These are phyloP conservation scores for Microcebus lehilahytsara DNA, from an alignment of 2,113 vertebrate species.

Conservation along the genomic window DNA sequence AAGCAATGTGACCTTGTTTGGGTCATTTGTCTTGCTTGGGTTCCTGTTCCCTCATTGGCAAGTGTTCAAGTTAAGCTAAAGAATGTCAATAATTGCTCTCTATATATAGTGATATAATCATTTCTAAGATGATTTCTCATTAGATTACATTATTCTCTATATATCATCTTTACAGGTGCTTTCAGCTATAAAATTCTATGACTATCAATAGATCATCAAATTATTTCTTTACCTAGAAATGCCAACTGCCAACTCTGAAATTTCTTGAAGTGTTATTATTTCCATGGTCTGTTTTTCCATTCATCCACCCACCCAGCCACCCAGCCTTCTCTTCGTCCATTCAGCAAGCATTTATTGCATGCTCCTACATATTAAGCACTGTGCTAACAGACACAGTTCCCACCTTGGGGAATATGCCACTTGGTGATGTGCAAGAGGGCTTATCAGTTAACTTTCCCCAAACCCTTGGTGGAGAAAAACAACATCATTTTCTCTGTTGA, in stretches of 20 bases:
- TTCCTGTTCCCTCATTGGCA: not conserved
- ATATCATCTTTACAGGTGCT: not conserved
- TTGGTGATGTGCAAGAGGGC: not conserved
- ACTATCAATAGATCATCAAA: not conserved
- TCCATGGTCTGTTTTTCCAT: not conserved
- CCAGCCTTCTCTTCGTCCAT: not conserved
- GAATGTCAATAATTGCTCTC: not conserved
- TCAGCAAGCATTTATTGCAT: not conserved
- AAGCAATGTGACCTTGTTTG: not conserved
- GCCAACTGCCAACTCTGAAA: not conserved
- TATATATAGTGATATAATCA: not conserved
- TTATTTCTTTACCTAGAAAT: slow-evolving; percentile 31
- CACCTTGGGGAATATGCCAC: not conserved
- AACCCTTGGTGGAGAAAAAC: not conserved
- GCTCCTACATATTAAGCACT: not conserved
- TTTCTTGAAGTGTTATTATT: not conserved
- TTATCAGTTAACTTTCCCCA: not conserved
- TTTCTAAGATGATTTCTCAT: slow-evolving; percentile 25
- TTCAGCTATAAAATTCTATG: not conserved
- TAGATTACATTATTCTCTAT: not conserved
- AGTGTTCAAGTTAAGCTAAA: not conserved
- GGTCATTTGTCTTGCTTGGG: not conserved
- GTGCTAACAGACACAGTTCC: not conserved
- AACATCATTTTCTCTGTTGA: not conserved
- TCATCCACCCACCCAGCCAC: not conserved